Evolutionary conservation across 1,140 invertebrate genomes (phyloP), one percentile per base, ranked within the genome.

Genomic region (Listronotus bonariensis): DNA sequence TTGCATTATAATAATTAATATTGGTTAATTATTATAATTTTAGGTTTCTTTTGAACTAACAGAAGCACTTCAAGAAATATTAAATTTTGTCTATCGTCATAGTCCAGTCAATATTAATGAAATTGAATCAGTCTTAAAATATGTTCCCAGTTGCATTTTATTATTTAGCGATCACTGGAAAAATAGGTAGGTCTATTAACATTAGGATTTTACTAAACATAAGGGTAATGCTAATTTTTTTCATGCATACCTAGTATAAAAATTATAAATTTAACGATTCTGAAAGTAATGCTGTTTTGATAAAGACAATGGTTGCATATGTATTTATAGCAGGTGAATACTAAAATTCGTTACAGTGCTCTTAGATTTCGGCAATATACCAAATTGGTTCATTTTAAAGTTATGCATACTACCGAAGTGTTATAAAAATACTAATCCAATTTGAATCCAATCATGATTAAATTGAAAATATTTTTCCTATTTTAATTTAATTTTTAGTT

Each of bases 11-110:
- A 26, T 26, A 3, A 26, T 26, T 26, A 5, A 26, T 5, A 26
- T 26, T 26, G 5, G 5, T 26, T 3, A 14, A 40, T 17, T 40
- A 38, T 17, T 9, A 38, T 4, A 26, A 31, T 59, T 59, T 36
- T 36, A 60, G 57, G 46, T 34, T 6, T n/a, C 18, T 1, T 60
- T 51, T 34, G 31, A 60, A 41, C 36, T 60, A 15, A 51, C 57
- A 11, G 57, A 60, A 60, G 20, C 41, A 20, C 11, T 51, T 3
- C 57, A 60, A 36, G 57, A 60, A 51, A 26, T 51, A 31, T 26
- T 52, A 32, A 49, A 60, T 51, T 51, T 34, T 32, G 4, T 60
- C 51, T 41, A 41, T 17, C 9, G 31, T 11, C 45, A 60, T 31
- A 26, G 57, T 51, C 48, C 57, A 36, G 14, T 41, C 12, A n/a